These are phyloP conservation scores for Sinocyclocheilus anophthalmus DNA, from an alignment of 2,113 vertebrate species.

Conservation along the genomic window DNA sequence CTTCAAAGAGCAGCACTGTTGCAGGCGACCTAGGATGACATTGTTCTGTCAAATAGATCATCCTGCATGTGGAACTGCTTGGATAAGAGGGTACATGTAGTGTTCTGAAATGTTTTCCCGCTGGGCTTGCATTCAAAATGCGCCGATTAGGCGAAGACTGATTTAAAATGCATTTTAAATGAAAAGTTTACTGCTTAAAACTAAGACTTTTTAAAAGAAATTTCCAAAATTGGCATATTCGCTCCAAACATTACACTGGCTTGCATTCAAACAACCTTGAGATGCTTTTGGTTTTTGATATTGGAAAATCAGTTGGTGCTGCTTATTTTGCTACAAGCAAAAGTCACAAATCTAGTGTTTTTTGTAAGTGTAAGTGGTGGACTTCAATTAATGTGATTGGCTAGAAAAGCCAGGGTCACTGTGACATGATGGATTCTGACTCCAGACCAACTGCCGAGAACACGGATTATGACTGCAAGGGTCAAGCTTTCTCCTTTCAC, in stretches of 20 bases:
- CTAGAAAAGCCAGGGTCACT: neutral
- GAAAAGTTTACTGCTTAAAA: neutral
- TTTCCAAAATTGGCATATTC: neutral
- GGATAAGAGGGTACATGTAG: neutral
- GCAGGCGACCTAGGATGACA: slow-evolving; percentile 63
- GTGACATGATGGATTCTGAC: neutral
- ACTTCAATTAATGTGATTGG: neutral
- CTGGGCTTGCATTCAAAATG: slow-evolving; percentile 1
- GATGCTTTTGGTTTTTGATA: neutral
- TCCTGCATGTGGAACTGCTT: neutral
- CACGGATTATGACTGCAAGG: slow-evolving; percentile 60
- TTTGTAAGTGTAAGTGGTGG: neutral
- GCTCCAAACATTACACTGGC: neutral
- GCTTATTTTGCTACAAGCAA: neutral
- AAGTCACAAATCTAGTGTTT: neutral
- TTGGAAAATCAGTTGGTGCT: neutral
- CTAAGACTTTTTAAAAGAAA: neutral
- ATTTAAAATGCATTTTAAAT: slow-evolving; percentile 14
- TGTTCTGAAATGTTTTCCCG: neutral
- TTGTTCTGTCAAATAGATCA: slow-evolving; percentile 49
- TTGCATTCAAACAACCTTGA: neutral
- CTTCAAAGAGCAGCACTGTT: slow-evolving; percentile 63
- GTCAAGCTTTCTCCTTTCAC: slow-evolving; percentile 55
- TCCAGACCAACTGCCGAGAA: neutral
- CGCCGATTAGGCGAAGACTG: neutral